Base-by-base conservation (phyloP, 2,797 vertebrate genomes). In the Peromyscus melanophrys region DNA sequence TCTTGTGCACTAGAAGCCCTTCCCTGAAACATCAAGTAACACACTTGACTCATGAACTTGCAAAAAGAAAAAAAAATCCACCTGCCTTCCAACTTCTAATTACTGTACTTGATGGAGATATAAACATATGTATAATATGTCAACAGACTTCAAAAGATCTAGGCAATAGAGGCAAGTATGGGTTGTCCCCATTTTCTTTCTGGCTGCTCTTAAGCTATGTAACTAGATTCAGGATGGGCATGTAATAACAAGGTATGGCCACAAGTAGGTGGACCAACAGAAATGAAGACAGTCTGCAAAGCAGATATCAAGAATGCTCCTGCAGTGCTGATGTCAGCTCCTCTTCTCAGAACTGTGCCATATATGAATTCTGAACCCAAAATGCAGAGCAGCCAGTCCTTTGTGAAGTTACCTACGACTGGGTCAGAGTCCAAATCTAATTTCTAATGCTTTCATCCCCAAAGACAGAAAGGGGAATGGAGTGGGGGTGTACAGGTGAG, bases 1-100 rank as follows among this genome's bases (percentile, higher is more conserved):
- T 90, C 57, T 80, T 31, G 4, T 29, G 27, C 4, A 80, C 73
- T 16, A 61, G n/a, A 63, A n/a, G 57, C 21, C 49, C 37, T 73
- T 81, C 31, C 89, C 31, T 69, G 90, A 94, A 94, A 29, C 13
- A 80, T 84, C 37, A 87, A 73, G 63, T 65, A 90, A 92, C 57
- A 90, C 25, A 75, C 8, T 76, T 75, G 10, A 90, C 78, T 95
- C 40, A 59, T 34, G 27, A 92, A 76, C 46, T 94, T 46, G 21
- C 29, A 71, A 93, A 93, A 65, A 55, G 14, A 55, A 55, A 55
- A 59, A 23, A 23, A 25, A 25, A 25, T 89, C 55, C 4, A 37
- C 65, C 13, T 71, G 34, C 14, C 8, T 87, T 55, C 34, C 34
- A 37, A 37, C 23, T 55, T 23, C 4, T 34, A 93, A 55, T 55